Evolutionary conservation across 2,888 invertebrate species (phyloP).

Genomic region (Anodontia alba): DNA sequence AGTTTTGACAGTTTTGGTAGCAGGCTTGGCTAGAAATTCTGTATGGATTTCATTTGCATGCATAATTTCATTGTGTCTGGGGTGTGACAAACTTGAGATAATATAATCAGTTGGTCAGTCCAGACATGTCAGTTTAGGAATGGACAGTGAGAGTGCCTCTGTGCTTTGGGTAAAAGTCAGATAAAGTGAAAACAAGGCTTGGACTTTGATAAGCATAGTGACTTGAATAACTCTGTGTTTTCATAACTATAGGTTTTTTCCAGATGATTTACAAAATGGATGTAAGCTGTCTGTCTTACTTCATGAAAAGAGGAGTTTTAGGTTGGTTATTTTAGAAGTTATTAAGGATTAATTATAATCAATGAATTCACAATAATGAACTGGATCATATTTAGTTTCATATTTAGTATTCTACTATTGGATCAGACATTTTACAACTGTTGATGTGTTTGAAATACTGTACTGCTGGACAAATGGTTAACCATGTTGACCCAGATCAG

Average conservation of each 20-base stretch:
- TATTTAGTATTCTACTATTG: too few relatives aligned
- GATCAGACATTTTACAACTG: too few relatives aligned
- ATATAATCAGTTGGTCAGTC: constrained; percentile 3
- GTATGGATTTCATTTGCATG: not conserved
- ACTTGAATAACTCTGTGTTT: not conserved
- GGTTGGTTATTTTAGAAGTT: not conserved
- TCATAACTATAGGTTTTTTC: not conserved
- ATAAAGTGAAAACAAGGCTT: too few relatives aligned
- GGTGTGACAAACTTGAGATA: constrained; percentile 13
- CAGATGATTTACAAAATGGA: constrained; percentile 19
- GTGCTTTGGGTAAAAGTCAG: too few relatives aligned
- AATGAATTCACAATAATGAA: too few relatives aligned
- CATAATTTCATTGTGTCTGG: not conserved
- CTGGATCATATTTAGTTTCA: too few relatives aligned
- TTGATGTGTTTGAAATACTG: too few relatives aligned
- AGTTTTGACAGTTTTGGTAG: constrained; percentile 7
- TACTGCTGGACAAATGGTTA: too few relatives aligned
- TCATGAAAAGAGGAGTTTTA: constrained; percentile 7
- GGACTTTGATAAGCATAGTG: too few relatives aligned
- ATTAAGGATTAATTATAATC: too few relatives aligned
- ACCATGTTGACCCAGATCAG: too few relatives aligned
- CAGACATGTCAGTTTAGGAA: not conserved
- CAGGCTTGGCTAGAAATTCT: not conserved
- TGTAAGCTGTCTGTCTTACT: not conserved
- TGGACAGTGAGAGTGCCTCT: not conserved